Evolutionary conservation across 2,888 invertebrate species (phyloP).

Genomic region (Orthosia incerta): DNA sequence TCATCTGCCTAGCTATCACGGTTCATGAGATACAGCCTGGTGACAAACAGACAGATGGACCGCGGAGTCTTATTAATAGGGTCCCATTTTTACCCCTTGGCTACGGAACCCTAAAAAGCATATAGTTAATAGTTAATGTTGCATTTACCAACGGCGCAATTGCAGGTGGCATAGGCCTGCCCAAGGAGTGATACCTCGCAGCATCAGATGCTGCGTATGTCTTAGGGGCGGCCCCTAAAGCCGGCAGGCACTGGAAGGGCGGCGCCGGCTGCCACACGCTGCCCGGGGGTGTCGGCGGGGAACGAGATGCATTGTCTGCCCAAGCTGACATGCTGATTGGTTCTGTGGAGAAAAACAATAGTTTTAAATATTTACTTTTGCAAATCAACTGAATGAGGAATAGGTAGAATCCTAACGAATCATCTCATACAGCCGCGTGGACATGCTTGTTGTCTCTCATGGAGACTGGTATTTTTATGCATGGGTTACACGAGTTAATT

Average conservation of each 20-base stretch:
- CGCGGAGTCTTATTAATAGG: too few species aligned
- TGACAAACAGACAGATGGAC: too few species aligned
- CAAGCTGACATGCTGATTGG: slow-evolving; percentile 75
- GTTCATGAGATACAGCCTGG: too few species aligned
- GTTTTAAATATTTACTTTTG: neutral
- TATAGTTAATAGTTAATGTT: too few species aligned
- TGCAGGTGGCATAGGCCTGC: slow-evolving; percentile 77
- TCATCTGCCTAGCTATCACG: too few species aligned
- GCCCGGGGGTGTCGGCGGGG: slow-evolving; percentile 84
- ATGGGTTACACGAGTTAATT: too few species aligned
- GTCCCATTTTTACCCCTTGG: too few species aligned
- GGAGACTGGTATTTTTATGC: too few species aligned
- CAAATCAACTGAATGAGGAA: neutral
- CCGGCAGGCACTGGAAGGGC: slow-evolving; percentile 84
- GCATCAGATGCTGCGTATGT: slow-evolving; percentile 84
- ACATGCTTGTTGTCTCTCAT: too few species aligned
- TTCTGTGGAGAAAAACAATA: slow-evolving; percentile 65
- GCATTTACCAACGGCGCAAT: slow-evolving; percentile 70
- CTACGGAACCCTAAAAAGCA: too few species aligned
- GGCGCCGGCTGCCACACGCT: slow-evolving; percentile 88
- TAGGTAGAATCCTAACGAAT: neutral
- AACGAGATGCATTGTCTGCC: slow-evolving; percentile 74
- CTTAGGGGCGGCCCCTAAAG: slow-evolving; percentile 83
- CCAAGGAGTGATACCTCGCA: slow-evolving; percentile 84
- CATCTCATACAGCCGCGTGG: too few species aligned